Base-by-base conservation (phyloP, 1,140 invertebrate genomes). In the Trichonephila inaurata region DNA sequence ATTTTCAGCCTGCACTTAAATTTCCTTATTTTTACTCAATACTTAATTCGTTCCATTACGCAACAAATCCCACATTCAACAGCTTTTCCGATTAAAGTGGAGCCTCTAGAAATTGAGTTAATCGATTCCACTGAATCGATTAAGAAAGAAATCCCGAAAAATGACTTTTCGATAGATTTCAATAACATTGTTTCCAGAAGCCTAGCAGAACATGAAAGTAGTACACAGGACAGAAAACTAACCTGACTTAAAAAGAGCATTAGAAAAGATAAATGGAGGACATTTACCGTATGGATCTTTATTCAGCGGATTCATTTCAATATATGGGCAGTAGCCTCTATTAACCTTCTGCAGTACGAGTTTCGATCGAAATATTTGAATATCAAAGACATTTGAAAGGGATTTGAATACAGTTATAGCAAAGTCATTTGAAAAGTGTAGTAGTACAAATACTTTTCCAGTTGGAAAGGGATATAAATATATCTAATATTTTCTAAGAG, bases 361-460 rank as follows among this genome's bases (percentile, higher is more conserved):
- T 10, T 24, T 19, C 83, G 51, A 85, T 85, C 58, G 83, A 61
- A 85, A 61, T 40, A 88, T 88, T 88, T 88, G 61, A 88, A 88
- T 88, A 88, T 88, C 86, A 88, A 88, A 88, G 61, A 64, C 86
- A 66, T 88, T 88, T 58, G 19, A 28, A 21, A 21, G 28, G 62
- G 21, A 86, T 86, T 86, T 86, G 60, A 86, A 86, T 88, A 88
- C 21, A 12, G 24, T 21, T 58, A 14, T 33, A 21, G 86, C 21
- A 21, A 61, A 85, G 83, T 61, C 83, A 85, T 85, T 85, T 85
- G 21, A 61, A 24, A 60, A 85, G 19, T 14, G 3, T 24, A 28
- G 24, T 85, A 61, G n/a, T 60, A 21, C n/a, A 60, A 85, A 85
- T 33, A 77, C 12, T 40, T 40, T 77, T 40, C 72, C 28, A 40